phyloP scores from a whole-genome alignment of 2,888 invertebrate genomes.

The Acrobasis repandana region DNA sequence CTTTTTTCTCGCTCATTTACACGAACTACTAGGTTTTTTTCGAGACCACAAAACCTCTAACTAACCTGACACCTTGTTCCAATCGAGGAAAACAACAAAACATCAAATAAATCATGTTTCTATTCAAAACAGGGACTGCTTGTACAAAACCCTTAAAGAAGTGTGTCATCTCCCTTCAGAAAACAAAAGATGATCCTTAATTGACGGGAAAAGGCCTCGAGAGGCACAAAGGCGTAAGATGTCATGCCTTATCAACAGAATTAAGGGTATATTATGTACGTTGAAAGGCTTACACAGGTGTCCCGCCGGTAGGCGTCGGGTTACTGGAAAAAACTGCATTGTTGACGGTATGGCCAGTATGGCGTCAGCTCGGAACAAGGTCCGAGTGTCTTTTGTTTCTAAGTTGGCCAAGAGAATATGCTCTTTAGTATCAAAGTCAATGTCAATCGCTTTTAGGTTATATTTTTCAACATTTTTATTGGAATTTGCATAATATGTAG shows the following conservation, averaged over 20 bases:
- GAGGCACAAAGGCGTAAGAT: constrained; percentile 73
- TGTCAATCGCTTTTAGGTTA: neutral
- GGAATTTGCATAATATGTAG: too few relatives aligned
- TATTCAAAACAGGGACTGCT: constrained; percentile 73
- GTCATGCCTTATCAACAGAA: constrained; percentile 80
- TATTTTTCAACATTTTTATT: too few relatives aligned
- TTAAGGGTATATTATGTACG: constrained; percentile 78
- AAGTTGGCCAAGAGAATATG: neutral
- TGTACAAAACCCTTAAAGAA: constrained; percentile 54
- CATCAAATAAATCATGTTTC: constrained; percentile 73
- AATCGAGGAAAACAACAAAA: constrained; percentile 72
- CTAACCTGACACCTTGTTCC: constrained; percentile 56
- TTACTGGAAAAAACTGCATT: constrained; percentile 44
- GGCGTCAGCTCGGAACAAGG: neutral
- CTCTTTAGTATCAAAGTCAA: neutral
- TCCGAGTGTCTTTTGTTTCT: neutral
- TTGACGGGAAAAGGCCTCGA: constrained; percentile 66
- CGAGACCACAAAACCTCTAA: constrained; percentile 43
- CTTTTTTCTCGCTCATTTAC: constrained; percentile 31
- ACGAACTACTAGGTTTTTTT: constrained; percentile 45
- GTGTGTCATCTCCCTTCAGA: constrained; percentile 72
- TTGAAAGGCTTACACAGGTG: constrained; percentile 82
- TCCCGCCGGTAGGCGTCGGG: constrained; percentile 48
- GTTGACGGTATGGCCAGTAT: neutral
- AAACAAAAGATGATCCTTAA: constrained; percentile 73